A percentile compares a stretch with the other conserved stretches of the same genome.
Conservation (phyloP, 2,888 invertebrate species). For the Beris chalybata region DNA sequence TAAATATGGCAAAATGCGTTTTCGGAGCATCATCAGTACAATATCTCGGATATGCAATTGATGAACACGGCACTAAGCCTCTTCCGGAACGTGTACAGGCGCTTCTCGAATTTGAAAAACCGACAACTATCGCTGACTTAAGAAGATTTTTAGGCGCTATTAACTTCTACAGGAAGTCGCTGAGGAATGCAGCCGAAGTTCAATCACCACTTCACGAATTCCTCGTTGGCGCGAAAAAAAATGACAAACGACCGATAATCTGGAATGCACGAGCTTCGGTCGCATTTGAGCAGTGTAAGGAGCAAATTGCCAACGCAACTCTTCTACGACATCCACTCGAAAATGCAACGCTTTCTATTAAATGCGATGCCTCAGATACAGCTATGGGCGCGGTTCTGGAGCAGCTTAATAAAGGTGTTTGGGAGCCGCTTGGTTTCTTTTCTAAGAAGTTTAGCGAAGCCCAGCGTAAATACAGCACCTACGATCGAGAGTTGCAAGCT, state of each 20-base stretch:
- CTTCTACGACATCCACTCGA: no score
- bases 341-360: background rate
- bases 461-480: slow-evolving; percentile 1
- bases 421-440: slow-evolving; percentile 11
- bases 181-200: no score
- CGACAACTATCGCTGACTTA: no score
- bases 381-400: slow-evolving; percentile 5
- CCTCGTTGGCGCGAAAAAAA: background rate
- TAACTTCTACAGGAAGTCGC: no score
- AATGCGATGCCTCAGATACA: slow-evolving; percentile 3
- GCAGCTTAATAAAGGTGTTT: background rate
- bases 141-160: no score
- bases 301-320: background rate
- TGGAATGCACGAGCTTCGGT: background rate
- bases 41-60: no score
- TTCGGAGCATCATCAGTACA: background rate
- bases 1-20: background rate
- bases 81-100: no score
- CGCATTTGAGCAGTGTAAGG: background rate
- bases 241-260: background rate
- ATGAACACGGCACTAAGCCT: no score
- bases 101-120: no score
- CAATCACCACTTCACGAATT: no score
- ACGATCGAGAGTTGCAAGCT: background rate
- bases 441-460: background rate